phyloP scores from a whole-genome alignment of 2,113 vertebrate genomes.

The Clarias magur region DNA sequence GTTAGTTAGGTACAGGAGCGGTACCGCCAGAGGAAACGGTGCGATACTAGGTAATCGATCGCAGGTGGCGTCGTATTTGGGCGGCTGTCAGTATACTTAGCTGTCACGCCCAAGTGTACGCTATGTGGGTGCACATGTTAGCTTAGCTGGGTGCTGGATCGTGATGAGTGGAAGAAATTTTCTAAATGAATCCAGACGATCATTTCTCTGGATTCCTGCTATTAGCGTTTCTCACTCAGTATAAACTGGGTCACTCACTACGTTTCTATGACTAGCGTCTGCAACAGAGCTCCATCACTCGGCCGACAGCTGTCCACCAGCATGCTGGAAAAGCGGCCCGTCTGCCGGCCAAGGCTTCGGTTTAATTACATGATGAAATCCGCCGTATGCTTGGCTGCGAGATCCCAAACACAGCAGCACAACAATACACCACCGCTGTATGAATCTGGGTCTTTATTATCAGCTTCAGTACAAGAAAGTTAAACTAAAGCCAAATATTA shows the following conservation, averaged over 20 bases:
- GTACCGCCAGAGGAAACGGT: too few species aligned
- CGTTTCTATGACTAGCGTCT: background rate
- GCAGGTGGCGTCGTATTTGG: too few species aligned
- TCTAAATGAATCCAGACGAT: background rate
- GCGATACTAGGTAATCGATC: too few species aligned
- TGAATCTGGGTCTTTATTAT: background rate
- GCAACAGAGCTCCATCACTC: background rate
- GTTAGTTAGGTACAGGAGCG: too few species aligned
- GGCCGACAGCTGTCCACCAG: background rate
- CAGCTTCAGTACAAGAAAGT: background rate
- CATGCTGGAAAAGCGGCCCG: background rate
- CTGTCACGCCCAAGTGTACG: too few species aligned
- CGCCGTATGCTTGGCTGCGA: background rate
- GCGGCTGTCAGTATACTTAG: too few species aligned
- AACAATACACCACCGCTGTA: background rate
- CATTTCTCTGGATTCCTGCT: background rate
- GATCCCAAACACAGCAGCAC: background rate
- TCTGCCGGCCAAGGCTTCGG: slow-evolving; percentile 2
- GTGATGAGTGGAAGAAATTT: background rate
- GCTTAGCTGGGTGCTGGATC: background rate
- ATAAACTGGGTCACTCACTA: background rate
- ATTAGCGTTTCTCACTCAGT: background rate
- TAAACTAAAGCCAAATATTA: background rate
- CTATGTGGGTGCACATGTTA: background rate
- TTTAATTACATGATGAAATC: slow-evolving; percentile 7